phyloP scores from a whole-genome alignment of 1,140 invertebrate genomes.

The Drosophila sucinea region DNA sequence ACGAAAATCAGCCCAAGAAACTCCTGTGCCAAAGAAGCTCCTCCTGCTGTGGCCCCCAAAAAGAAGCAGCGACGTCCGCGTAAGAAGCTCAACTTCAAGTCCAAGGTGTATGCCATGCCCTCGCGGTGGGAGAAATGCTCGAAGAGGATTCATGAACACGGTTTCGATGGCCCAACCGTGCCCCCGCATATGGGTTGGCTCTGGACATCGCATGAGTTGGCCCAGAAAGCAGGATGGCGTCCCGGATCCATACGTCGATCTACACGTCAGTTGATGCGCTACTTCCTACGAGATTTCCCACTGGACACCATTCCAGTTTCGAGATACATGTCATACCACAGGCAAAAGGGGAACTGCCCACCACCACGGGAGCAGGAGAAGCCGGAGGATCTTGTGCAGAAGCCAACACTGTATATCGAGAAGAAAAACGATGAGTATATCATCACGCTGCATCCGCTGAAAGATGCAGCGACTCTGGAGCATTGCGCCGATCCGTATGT shows the following conservation, averaged over 20 bases:
- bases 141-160: conserved; percentile 13
- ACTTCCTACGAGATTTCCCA: conserved; percentile 75
- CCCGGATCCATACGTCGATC: conserved; percentile 74
- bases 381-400: conserved; percentile 50
- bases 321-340: conserved; percentile 64
- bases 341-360: neutral
- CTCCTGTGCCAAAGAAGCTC: neutral
- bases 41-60: too few species aligned
- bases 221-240: conserved; percentile 57
- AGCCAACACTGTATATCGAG: conserved; percentile 73
- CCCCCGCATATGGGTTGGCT: conserved; percentile 81
- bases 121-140: conserved; percentile 1
- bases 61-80: conserved; percentile 13
- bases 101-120: conserved; percentile 35
- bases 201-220: conserved; percentile 66
- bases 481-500: conserved; percentile 69
- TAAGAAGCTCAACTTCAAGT: conserved; percentile 19
- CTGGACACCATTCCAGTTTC: conserved; percentile 65
- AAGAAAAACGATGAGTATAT: conserved; percentile 75
- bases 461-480: conserved; percentile 44
- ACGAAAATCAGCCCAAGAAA: neutral
- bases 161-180: conserved; percentile 38
- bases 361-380: conserved; percentile 8
- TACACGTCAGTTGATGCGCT: conserved; percentile 71
- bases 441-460: conserved; percentile 73